These are phyloP conservation scores for Ophraella communa DNA, from an alignment of 2,888 invertebrate species.

Conservation along the genomic window DNA sequence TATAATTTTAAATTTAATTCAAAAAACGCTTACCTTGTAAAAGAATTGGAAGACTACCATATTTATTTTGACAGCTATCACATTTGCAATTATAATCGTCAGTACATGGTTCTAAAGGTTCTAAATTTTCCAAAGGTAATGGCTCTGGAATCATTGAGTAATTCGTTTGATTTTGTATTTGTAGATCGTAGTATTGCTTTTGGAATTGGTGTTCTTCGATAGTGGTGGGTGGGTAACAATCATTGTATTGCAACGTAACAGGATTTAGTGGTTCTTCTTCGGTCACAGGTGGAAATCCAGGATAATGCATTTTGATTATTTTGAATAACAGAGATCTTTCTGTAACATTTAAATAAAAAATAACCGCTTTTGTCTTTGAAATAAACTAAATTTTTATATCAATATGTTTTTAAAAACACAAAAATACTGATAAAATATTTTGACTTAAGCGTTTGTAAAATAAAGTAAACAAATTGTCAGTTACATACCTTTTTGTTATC, in stretches of 20 bases:
- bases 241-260: neutral
- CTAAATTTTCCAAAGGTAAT: neutral
- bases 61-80: constrained; percentile 40
- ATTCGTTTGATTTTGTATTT: neutral
- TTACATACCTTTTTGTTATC: neutral
- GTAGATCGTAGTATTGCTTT: constrained; percentile 7
- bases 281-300: constrained; percentile 5
- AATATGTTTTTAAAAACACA: too few species aligned
- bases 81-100: constrained; percentile 43
- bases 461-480: neutral
- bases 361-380: neutral
- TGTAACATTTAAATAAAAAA: neutral
- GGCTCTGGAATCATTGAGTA: neutral
- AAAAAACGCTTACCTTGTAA: constrained; percentile 36
- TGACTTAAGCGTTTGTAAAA: too few species aligned
- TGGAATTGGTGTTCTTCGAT: neutral
- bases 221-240: neutral
- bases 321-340: neutral
- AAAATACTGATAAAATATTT: too few species aligned
- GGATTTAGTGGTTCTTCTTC: neutral
- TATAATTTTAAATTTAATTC: too few species aligned
- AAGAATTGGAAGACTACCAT: constrained; percentile 44
- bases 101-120: constrained; percentile 18
- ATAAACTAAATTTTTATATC: too few species aligned
- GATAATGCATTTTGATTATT: constrained; percentile 11